These are phyloP conservation scores for Crocuta crocuta DNA, from an alignment of 2,113 vertebrate species.

Conservation along the genomic window DNA sequence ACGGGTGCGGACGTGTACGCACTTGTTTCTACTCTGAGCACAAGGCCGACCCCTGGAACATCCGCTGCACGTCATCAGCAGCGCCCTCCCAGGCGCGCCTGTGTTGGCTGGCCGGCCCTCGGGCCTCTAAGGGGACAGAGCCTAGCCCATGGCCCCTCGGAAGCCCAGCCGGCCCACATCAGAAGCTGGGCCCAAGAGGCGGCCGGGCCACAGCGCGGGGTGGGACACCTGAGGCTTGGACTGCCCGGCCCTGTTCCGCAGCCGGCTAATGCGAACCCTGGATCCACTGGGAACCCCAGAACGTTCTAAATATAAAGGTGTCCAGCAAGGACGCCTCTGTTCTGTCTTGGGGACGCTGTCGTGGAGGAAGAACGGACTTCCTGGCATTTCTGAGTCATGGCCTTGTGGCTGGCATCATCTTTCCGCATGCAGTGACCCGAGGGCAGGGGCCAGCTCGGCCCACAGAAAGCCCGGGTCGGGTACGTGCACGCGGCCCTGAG, in stretches of 20 bases:
- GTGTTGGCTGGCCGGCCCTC: background rate
- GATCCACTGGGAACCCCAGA: background rate
- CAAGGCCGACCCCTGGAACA: background rate
- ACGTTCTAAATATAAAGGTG: background rate
- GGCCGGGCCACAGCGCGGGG: rapidly evolving
- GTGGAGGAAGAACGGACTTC: background rate
- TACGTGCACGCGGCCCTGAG: background rate
- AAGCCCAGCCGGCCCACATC: background rate
- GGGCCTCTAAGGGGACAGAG: rapidly evolving
- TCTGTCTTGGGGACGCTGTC: background rate
- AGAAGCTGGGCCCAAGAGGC: background rate
- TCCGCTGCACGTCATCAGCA: too few species aligned
- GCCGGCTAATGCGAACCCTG: background rate
- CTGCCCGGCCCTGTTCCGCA: background rate
- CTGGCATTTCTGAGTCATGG: background rate
- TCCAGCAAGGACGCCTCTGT: rapidly evolving
- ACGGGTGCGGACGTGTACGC: background rate
- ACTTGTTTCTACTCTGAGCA: background rate
- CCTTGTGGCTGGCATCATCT: background rate
- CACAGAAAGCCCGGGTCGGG: rapidly evolving
- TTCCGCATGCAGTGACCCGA: background rate
- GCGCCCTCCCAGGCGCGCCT: background rate
- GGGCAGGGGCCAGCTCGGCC: background rate
- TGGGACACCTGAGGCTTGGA: background rate
- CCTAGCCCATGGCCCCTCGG: background rate